phyloP scores from a whole-genome alignment of 1,140 invertebrate species.

The Zelostemma sp. region DNA sequence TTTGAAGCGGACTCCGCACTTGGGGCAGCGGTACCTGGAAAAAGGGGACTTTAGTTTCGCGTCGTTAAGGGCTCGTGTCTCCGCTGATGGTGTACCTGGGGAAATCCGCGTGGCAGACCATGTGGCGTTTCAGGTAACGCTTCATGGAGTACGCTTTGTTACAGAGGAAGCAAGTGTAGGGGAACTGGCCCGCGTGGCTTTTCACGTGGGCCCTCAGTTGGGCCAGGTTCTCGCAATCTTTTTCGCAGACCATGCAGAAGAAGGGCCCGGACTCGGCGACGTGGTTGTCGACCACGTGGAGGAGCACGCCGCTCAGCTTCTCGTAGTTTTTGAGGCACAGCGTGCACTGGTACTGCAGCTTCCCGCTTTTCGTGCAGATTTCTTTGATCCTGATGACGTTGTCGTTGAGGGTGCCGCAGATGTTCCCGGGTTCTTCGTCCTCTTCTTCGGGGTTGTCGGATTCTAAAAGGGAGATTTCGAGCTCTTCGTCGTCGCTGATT shows the following conservation, averaged over 20 bases:
- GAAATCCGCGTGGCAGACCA: slow-evolving; percentile 72
- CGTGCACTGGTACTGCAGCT: slow-evolving; percentile 63
- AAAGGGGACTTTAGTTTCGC: no score
- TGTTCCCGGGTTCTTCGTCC: slow-evolving; percentile 33
- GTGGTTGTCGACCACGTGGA: slow-evolving; percentile 64
- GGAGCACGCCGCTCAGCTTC: slow-evolving; percentile 49
- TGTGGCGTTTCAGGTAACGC: slow-evolving; percentile 73
- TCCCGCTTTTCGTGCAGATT: slow-evolving; percentile 48
- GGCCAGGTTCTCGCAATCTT: slow-evolving; percentile 58
- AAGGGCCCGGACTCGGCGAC: slow-evolving; percentile 61
- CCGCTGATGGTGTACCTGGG: no score
- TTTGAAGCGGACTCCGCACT: slow-evolving; percentile 61
- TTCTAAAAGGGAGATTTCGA: background rate
- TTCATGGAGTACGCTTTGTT: slow-evolving; percentile 71
- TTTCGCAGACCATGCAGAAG: slow-evolving; percentile 67
- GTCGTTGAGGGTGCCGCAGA: slow-evolving; percentile 63
- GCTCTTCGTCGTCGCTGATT: background rate
- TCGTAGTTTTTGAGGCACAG: slow-evolving; percentile 61
- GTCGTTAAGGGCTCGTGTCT: no score
- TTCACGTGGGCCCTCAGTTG: slow-evolving; percentile 61
- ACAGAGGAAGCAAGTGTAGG: slow-evolving; percentile 74
- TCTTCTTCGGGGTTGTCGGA: background rate
- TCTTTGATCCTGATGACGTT: slow-evolving; percentile 64
- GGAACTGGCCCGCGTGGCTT: slow-evolving; percentile 73
- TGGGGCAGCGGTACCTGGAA: slow-evolving; percentile 66